Percentiles rank a stretch among this genome's conserved stretches.
These are phyloP conservation scores for Archegozetes longisetosus DNA, from an alignment of 1,140 invertebrate species.

Conservation along the genomic window DNA sequence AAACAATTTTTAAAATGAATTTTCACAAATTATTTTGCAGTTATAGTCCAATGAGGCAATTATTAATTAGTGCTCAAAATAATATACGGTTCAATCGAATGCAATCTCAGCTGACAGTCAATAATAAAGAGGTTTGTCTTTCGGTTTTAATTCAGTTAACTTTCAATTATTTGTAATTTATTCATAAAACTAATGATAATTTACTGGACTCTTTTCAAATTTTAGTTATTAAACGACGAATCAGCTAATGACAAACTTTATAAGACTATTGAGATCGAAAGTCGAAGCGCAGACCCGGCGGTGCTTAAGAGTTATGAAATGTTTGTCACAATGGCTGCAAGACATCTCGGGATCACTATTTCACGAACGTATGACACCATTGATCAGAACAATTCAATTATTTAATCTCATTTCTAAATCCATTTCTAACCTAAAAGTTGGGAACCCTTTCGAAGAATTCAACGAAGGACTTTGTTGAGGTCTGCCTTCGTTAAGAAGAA, in stretches of 20 bases:
- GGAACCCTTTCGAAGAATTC: constrained; percentile 49
- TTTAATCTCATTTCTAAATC: background rate
- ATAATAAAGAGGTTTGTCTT: no score
- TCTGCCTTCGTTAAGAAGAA: constrained; percentile 84
- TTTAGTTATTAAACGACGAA: no score
- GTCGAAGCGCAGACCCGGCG: constrained; percentile 64
- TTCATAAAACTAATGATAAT: no score
- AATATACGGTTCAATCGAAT: no score
- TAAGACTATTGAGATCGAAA: constrained; percentile 66
- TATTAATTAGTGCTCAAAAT: no score
- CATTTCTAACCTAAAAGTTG: constrained; percentile 39
- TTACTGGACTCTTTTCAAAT: no score
- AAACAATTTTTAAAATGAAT: no score
- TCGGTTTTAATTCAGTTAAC: no score
- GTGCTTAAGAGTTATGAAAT: constrained; percentile 72
- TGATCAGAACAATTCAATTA: background rate
- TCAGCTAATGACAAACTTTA: constrained; percentile 54
- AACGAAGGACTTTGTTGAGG: constrained; percentile 61
- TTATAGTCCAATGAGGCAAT: no score
- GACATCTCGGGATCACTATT: constrained; percentile 54
- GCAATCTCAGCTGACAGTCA: no score
- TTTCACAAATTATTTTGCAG: no score
- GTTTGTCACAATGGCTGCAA: constrained; percentile 56
- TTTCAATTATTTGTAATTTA: no score
- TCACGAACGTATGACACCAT: constrained; percentile 44